These are phyloP conservation scores for Patella caerulea DNA, from an alignment of 2,888 invertebrate genomes.

Conservation along the genomic window DNA sequence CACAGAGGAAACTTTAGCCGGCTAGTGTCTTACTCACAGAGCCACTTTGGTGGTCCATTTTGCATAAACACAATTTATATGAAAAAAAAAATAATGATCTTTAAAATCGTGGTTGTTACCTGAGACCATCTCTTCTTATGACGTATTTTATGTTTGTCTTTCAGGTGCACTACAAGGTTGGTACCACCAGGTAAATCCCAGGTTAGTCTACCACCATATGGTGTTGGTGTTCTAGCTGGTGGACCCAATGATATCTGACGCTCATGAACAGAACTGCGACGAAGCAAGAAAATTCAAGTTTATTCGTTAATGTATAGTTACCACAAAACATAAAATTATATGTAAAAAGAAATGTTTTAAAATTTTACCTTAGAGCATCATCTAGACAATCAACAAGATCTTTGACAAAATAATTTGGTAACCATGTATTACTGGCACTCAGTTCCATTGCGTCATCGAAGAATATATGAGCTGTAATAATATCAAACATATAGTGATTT, in stretches of 20 bases:
- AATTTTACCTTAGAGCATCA: constrained; percentile 62
- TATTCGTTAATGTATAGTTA: no score
- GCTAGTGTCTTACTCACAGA: no score
- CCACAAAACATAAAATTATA: no score
- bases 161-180: constrained; percentile 96
- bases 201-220: constrained; percentile 95
- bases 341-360: no score
- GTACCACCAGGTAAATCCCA: constrained; percentile 98
- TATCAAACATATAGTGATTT: constrained; percentile 68
- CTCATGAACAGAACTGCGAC: constrained; percentile 81
- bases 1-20: no score
- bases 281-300: not conserved
- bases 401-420: constrained; percentile 64
- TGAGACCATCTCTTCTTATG: constrained; percentile 99
- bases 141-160: constrained; percentile 96
- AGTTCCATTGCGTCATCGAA: constrained; percentile 98
- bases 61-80: no score
- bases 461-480: constrained; percentile 90
- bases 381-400: constrained; percentile 63
- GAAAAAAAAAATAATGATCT: no score
- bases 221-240: constrained; percentile 92
- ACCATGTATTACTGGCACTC: constrained; percentile 66
- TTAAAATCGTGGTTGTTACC: constrained; percentile 54
- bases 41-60: no score
- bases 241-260: constrained; percentile 91